Base-by-base conservation (phyloP, 2,113 vertebrate genomes). In the Cephalopholis sonnerati region DNA sequence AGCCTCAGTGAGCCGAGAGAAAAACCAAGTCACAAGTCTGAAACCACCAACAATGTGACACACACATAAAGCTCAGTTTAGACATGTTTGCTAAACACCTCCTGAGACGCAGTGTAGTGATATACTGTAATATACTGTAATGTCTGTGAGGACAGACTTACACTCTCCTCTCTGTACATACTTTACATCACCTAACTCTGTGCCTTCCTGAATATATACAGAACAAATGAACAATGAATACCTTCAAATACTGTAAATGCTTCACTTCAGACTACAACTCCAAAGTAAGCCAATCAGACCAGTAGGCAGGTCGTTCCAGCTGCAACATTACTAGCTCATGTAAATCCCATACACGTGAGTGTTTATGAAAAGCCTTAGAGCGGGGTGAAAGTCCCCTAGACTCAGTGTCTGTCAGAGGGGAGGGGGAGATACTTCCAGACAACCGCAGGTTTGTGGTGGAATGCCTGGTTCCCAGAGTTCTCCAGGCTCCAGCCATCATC, bases 401-500 rank as follows among this genome's bases (percentile, higher is more conserved):
- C 64, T 65, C 25, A 0, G 39, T 12, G 53, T 78, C 29, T 39
- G 4, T 73, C 29, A 50, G 39, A 41, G 4, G 29, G 39, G 46
- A 27, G 51, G 51, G 65, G 36, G 41, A 20, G 8, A 75, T 6
- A 39, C 51, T 27, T 58, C 16, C 7, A 76, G 51, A 68, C 79
- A 74, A 63, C 74, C 50, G 1, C 3, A 44, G 50, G 57, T 32
- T 48, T 61, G 68, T 20, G 64, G 17, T 89, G 77, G 84, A 85
- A 87, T 84, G 90, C 70, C 74, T 15, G 7, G 12, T 75, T 74
- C 72, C 51, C 79, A 83, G 25, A 64, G 61, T 55, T 29, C 71
- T 59, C 61, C 5, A 7, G 53, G 61, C 53, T 54, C 68, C 84
- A 20, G 68, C 41, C 62, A 51, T 22, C 59, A 61, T 25, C 75